These are phyloP conservation scores for Eledone cirrhosa DNA, from an alignment of 2,888 invertebrate genomes.

Conservation along the genomic window DNA sequence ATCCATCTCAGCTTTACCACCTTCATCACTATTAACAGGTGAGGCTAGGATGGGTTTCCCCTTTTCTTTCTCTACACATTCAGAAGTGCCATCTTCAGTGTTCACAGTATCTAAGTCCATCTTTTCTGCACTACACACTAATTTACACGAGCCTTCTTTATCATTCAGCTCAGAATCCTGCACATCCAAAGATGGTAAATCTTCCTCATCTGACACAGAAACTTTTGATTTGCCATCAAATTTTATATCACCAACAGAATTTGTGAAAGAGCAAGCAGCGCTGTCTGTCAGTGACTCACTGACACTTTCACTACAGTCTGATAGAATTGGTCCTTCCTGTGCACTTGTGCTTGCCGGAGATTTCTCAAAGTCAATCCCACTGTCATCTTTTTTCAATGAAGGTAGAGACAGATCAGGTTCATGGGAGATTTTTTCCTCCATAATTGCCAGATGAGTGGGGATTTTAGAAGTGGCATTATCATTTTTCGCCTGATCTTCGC, in stretches of 20 bases:
- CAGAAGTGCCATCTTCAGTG: slow-evolving; percentile 21
- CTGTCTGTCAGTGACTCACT: slow-evolving; percentile 43
- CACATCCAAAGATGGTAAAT: slow-evolving; percentile 2
- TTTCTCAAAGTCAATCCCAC: slow-evolving; percentile 59
- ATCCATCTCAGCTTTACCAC: slow-evolving; percentile 33
- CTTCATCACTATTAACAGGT: slow-evolving; percentile 29
- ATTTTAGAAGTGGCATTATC: slow-evolving; percentile 2
- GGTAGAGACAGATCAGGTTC: slow-evolving; percentile 28
- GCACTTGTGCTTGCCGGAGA: slow-evolving; percentile 41
- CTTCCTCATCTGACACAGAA: slow-evolving; percentile 28
- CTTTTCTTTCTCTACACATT: neutral
- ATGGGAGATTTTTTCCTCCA: neutral
- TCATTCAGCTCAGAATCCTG: neutral
- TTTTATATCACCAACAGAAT: slow-evolving; percentile 37
- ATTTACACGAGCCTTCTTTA: neutral
- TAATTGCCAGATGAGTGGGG: neutral
- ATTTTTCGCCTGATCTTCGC: neutral
- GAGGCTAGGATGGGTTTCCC: slow-evolving; percentile 20
- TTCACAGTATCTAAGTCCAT: slow-evolving; percentile 28
- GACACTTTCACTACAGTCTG: slow-evolving; percentile 44
- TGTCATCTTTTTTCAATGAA: slow-evolving; percentile 59
- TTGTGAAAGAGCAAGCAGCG: slow-evolving; percentile 38
- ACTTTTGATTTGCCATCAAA: slow-evolving; percentile 32
- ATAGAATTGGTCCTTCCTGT: slow-evolving; percentile 42
- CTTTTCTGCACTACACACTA: slow-evolving; percentile 23